Conservation (phyloP, 2,113 vertebrate genomes). For the Nycticebus coucang region DNA sequence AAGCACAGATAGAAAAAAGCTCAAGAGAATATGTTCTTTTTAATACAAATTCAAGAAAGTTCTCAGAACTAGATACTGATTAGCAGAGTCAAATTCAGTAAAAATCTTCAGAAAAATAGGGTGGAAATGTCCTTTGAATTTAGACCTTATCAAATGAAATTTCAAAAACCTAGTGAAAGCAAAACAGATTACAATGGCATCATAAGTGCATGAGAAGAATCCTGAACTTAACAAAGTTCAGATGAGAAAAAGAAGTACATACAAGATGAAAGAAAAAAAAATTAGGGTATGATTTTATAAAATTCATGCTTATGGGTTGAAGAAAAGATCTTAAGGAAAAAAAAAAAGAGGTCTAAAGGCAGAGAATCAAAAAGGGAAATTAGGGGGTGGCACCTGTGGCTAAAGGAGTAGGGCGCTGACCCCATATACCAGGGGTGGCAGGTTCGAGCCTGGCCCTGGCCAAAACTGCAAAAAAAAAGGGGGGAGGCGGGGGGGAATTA, state of each 20-base stretch:
- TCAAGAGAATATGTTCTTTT: not conserved
- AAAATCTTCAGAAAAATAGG: not conserved
- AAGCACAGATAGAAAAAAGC: not conserved
- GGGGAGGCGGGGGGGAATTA: not conserved
- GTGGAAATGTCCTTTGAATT: not conserved
- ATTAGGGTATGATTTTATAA: not conserved
- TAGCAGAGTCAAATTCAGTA: not conserved
- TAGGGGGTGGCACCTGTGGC: not conserved
- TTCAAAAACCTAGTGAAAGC: not conserved
- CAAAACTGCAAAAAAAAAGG: no score
- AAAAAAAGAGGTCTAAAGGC: not conserved
- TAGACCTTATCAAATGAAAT: not conserved
- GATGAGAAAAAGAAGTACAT: not conserved
- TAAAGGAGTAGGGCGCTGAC: no score
- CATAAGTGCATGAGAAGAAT: not conserved
- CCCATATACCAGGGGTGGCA: no score
- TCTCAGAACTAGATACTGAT: not conserved
- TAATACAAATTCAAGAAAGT: not conserved
- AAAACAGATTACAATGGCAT: not conserved
- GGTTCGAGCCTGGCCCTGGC: no score
- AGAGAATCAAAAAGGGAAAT: not conserved
- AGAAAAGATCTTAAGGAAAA: not conserved
- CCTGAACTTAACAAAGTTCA: not conserved
- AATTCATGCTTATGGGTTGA: not conserved
- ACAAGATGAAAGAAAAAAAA: not conserved